Base-by-base conservation (phyloP, 2,888 invertebrate genomes). In the Phortica magna region DNA sequence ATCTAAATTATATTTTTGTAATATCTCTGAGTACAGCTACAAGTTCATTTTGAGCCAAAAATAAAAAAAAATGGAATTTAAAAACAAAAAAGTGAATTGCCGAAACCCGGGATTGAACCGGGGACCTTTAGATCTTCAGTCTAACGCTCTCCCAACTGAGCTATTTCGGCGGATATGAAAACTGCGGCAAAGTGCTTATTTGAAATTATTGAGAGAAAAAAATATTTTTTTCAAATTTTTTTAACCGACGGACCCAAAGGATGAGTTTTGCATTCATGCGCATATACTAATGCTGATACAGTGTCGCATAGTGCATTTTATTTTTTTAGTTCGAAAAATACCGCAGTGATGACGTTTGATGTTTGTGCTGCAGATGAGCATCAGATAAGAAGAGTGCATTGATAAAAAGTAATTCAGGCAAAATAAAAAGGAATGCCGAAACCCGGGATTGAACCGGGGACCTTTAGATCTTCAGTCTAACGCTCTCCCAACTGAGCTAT, bases 401-500 rank as follows among this genome's bases (percentile, higher is more conserved):
- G 1, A 31, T 6, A 48, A 48, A 61, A 61, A 22, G 0, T 6
- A 9, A 48, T 48, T 48, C 9, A 48, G 9, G 9, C 1, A 59
- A n/a, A 31, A 61, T 75, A 76, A 78, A 81, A 80, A 76, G 59
- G 59, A 72, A 59, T 94, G 94, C 94, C 94, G 94, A 94, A 94
- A 94, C 94, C 94, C 93, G 94, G 94, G 94, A 94, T 94, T 93
- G 94, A 94, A 94, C 94, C 94, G 93, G 94, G 94, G 94, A 94
- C 94, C 93, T 94, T 94, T 94, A 94, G 94, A 94, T 94, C 94
- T 94, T 94, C 94, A 94, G 94, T 95, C 94, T 95, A 95, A 95
- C 95, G 95, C 95, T 95, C 95, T 95, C 95, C 95, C 95, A 95
- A 95, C 95, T 95, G 95, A 95, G 95, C 95, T 95, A 95, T 95